Evolutionary conservation across 2,888 invertebrate genomes (phyloP).

Genomic region (Caenorhabditis wallacei): DNA sequence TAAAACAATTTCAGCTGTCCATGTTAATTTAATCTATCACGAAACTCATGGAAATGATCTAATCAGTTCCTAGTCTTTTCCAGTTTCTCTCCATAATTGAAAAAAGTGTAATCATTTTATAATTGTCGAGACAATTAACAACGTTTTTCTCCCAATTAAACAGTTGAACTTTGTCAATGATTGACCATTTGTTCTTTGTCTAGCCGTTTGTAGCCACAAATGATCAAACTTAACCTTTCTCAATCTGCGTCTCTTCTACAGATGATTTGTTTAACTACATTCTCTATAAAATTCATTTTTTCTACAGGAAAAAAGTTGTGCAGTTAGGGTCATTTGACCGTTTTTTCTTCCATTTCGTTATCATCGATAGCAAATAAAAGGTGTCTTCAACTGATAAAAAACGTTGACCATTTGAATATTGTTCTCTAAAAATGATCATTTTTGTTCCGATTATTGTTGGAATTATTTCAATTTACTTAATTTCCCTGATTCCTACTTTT

Average conservation of each 20-base stretch:
- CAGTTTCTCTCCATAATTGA: not conserved
- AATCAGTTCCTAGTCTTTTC: too few relatives aligned
- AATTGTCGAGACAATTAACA: not conserved
- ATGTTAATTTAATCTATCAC: too few relatives aligned
- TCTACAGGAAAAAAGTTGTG: constrained; percentile 6
- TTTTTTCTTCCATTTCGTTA: constrained; percentile 5
- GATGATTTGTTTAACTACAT: constrained; percentile 4
- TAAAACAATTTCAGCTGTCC: too few relatives aligned
- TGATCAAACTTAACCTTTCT: constrained; percentile 11
- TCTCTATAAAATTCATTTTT: constrained; percentile 20
- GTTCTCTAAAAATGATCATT: constrained; percentile 41
- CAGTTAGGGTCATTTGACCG: constrained; percentile 1
- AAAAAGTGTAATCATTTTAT: not conserved
- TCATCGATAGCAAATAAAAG: constrained; percentile 29
- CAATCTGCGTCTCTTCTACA: constrained; percentile 30
- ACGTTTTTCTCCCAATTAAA: not conserved
- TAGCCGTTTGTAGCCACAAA: constrained; percentile 35
- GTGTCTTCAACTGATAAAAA: constrained; percentile 28
- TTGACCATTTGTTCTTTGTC: constrained; percentile 12
- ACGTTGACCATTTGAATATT: constrained; percentile 11
- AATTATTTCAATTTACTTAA: constrained; percentile 19
- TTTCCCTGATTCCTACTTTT: constrained; percentile 41
- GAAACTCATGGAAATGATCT: too few relatives aligned
- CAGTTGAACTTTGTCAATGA: constrained; percentile 8
- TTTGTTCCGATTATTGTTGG: constrained; percentile 31